These are phyloP conservation scores for Cygnus buccinator DNA, from an alignment of 2,113 vertebrate species.

Conservation along the genomic window DNA sequence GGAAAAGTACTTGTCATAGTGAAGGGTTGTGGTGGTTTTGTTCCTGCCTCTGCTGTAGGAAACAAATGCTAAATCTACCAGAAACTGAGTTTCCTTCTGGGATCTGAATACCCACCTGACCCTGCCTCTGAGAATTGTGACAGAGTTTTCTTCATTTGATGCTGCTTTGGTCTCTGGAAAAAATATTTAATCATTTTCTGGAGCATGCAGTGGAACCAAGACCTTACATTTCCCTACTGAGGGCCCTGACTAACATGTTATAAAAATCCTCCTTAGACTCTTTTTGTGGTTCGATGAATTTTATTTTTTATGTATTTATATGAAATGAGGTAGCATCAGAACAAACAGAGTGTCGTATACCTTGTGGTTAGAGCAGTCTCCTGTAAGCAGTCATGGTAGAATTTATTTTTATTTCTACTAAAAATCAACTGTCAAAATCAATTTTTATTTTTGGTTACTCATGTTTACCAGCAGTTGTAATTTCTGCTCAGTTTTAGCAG, in stretches of 20 bases:
- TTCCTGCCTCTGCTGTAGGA: neutral
- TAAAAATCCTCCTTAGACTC: neutral
- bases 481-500: neutral
- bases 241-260: neutral
- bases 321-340: neutral
- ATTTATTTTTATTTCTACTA: conserved; percentile 34
- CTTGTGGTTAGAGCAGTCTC: neutral
- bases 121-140: neutral
- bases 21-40: neutral
- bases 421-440: neutral
- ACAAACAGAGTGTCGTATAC: neutral
- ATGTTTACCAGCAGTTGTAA: neutral
- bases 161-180: neutral
- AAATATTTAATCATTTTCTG: neutral
- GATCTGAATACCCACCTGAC: neutral
- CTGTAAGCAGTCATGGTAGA: neutral
- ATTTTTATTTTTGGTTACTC: conserved; percentile 15
- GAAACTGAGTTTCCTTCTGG: neutral
- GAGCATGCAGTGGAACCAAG: neutral
- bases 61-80: neutral
- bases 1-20: neutral
- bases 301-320: neutral
- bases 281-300: neutral
- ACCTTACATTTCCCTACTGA: neutral
- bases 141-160: neutral